Evolutionary conservation across 2,888 invertebrate genomes (phyloP), one percentile per base, ranked within the genome.

Genomic region (Mechanitis messenoides): DNA sequence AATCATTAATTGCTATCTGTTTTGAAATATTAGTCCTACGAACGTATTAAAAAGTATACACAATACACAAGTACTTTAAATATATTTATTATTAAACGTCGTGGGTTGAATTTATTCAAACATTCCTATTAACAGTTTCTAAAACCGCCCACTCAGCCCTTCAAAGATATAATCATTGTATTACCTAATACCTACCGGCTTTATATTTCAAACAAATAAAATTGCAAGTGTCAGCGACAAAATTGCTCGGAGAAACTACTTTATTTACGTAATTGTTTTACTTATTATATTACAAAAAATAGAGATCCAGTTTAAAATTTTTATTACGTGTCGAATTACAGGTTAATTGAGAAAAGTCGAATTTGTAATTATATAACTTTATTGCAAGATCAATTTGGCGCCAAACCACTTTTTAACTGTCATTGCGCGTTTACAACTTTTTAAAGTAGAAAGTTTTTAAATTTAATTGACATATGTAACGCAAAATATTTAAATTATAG

Each of bases 101-200:
- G 56, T 64, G 45, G 59, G 60, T 56, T 20, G 46, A 53, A 47
- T 55, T 50, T 3, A 42, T 42, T 50, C 53, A 50, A 50, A 50
- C 58, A 56, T 33, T 38, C 42, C 28, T 53, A 63, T 46, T 33
- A 55, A 11, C 28, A 33, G 33, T n/a, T 31, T 45, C 7, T 38
- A 9, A 33, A 46, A 6, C 47, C 65, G 59, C 68, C 66, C 56
- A 68, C 65, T 20, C 58, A 50, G 59, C 63, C 65, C 66, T 66
- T 60, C 45, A 46, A 53, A 45, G 20, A 45, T 53, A 20, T 20
- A 20, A 50, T 59, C 46, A 59, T 11, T 55, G 28, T 46, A 62
- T 68, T 63, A 57, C 62, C 54, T 61, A 59, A 70, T 57, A 56
- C 69, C 56, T 59, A 47, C 42, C 20, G 20, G 20, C 20, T 20